These are phyloP conservation scores for Leucoma salicis DNA, from an alignment of 2,888 invertebrate genomes.

Conservation along the genomic window DNA sequence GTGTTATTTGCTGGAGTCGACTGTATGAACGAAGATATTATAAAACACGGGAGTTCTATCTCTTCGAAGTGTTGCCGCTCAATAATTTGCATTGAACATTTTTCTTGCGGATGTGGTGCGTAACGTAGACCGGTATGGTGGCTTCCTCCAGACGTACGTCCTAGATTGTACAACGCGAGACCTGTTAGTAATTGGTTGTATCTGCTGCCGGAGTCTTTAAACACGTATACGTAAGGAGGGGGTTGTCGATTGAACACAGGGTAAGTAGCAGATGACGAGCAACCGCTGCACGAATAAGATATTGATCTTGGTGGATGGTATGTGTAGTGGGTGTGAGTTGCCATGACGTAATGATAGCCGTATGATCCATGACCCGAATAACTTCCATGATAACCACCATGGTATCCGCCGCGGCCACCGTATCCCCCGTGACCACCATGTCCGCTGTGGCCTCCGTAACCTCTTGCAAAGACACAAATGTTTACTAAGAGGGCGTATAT, in stretches of 20 bases:
- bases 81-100: slow-evolving; percentile 65
- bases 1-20: slow-evolving; percentile 35
- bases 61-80: slow-evolving; percentile 59
- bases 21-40: slow-evolving; percentile 68
- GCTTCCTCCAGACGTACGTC: slow-evolving; percentile 50
- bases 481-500: slow-evolving; percentile 43
- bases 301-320: slow-evolving; percentile 68
- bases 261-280: slow-evolving; percentile 51
- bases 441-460: slow-evolving; percentile 17
- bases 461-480: slow-evolving; percentile 54
- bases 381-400: not conserved
- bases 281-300: slow-evolving; percentile 58
- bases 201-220: slow-evolving; percentile 57
- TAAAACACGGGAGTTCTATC: slow-evolving; percentile 62
- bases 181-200: slow-evolving; percentile 64
- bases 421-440: slow-evolving; percentile 15
- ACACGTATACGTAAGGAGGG: slow-evolving; percentile 67
- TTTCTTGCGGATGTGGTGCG: slow-evolving; percentile 47
- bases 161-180: slow-evolving; percentile 69
- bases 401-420: slow-evolving; percentile 4
- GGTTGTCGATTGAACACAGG: slow-evolving; percentile 67
- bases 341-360: slow-evolving; percentile 44
- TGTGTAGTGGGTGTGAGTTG: slow-evolving; percentile 59
- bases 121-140: slow-evolving; percentile 47
- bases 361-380: slow-evolving; percentile 1